phyloP scores from a whole-genome alignment of 2,888 invertebrate genomes.

The Ectobius pallidus region DNA sequence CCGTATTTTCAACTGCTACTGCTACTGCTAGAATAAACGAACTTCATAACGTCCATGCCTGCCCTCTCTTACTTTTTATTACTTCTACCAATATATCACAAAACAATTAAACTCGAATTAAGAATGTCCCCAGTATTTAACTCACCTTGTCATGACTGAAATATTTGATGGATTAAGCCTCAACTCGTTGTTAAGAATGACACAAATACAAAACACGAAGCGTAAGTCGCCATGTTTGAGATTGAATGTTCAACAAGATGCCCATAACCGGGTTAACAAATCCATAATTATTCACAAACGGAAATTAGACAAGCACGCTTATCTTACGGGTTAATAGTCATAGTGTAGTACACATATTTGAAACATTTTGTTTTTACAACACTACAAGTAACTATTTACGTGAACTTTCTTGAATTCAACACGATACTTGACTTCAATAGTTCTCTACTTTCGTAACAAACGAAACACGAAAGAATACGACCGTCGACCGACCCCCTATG shows the following conservation, averaged over 20 bases:
- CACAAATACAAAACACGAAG: slow-evolving; percentile 32
- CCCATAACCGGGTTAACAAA: slow-evolving; percentile 18
- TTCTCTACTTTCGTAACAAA: slow-evolving; percentile 19
- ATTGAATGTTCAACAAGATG: slow-evolving; percentile 18
- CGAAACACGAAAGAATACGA: slow-evolving; percentile 4
- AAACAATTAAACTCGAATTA: too few species aligned
- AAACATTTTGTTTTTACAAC: background rate
- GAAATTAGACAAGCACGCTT: background rate
- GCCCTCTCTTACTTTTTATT: too few species aligned
- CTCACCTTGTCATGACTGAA: slow-evolving; percentile 8
- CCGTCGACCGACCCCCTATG: background rate
- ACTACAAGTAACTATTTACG: background rate
- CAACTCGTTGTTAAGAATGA: slow-evolving; percentile 22
- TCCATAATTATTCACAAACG: background rate
- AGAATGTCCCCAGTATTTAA: too few species aligned
- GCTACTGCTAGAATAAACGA: too few species aligned
- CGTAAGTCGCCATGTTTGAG: slow-evolving; percentile 32
- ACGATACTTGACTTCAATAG: background rate
- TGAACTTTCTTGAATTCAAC: background rate
- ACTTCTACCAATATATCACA: background rate
- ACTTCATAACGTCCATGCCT: too few species aligned
- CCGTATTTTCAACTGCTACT: too few species aligned
- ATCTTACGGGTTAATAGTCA: background rate
- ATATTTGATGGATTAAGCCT: background rate
- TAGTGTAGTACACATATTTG: background rate